These are phyloP conservation scores for Leptopilina boulardi DNA, from an alignment of 1,140 invertebrate species.

Conservation along the genomic window DNA sequence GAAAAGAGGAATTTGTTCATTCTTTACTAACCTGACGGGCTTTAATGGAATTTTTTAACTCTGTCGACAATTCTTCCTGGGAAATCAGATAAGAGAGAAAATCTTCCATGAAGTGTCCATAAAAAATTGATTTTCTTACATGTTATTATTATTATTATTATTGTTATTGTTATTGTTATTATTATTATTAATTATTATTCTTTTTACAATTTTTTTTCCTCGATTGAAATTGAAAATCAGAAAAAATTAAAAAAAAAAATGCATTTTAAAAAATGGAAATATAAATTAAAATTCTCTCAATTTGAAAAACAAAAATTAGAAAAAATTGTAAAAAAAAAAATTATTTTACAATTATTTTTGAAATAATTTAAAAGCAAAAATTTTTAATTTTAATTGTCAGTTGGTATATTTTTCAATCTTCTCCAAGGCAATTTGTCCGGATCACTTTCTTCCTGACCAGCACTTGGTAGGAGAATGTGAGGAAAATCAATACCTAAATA, in stretches of 20 bases:
- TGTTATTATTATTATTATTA: slow-evolving; percentile 27
- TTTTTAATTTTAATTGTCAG: neutral
- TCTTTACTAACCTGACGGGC: slow-evolving; percentile 69
- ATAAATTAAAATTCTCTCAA: too few species aligned
- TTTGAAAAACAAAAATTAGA: neutral
- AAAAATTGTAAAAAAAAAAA: neutral
- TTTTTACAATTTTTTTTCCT: neutral
- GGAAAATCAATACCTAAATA: slow-evolving; percentile 60
- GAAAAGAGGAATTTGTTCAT: slow-evolving; percentile 48
- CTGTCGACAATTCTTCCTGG: slow-evolving; percentile 68
- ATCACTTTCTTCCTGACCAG: slow-evolving; percentile 61
- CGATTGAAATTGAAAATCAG: too few species aligned
- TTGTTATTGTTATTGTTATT: slow-evolving; percentile 6
- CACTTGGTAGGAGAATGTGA: slow-evolving; percentile 52
- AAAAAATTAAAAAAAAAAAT: too few species aligned
- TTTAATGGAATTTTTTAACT: slow-evolving; percentile 69
- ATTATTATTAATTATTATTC: neutral
- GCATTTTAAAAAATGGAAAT: too few species aligned
- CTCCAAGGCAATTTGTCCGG: slow-evolving; percentile 50
- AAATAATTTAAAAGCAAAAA: neutral
- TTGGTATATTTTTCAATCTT: slow-evolving; percentile 47
- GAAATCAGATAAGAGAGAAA: slow-evolving; percentile 66
- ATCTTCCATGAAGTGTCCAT: slow-evolving; percentile 65
- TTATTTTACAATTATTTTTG: neutral
- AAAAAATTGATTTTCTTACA: neutral